These are phyloP conservation scores for Leucophora obtusa DNA, from an alignment of 2,888 invertebrate genomes.

Conservation along the genomic window DNA sequence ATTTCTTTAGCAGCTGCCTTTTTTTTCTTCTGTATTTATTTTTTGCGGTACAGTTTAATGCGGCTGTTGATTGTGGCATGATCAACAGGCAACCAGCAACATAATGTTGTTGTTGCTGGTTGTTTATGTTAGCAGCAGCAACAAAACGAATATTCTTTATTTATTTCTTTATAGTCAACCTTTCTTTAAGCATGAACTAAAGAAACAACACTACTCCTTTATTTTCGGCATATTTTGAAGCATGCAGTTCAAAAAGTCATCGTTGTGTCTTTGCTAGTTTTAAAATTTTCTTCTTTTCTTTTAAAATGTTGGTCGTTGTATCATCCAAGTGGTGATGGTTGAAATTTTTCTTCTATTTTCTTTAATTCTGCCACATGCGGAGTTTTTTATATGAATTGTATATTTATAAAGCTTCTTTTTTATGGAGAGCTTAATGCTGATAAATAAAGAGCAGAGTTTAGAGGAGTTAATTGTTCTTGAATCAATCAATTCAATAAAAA, in stretches of 20 bases:
- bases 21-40: slow-evolving; percentile 11
- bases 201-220: slow-evolving; percentile 35
- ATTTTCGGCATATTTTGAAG: slow-evolving; percentile 55
- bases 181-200: slow-evolving; percentile 16
- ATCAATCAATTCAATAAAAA: too few species aligned
- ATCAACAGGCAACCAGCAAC: slow-evolving; percentile 44
- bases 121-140: slow-evolving; percentile 52
- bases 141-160: slow-evolving; percentile 50
- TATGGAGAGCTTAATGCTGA: slow-evolving; percentile 21
- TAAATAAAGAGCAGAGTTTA: slow-evolving; percentile 20
- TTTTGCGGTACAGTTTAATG: slow-evolving; percentile 59
- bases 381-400: slow-evolving; percentile 18
- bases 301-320: neutral
- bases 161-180: slow-evolving; percentile 5
- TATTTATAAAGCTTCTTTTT: slow-evolving; percentile 23
- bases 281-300: neutral
- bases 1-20: slow-evolving; percentile 57
- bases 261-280: slow-evolving; percentile 33
- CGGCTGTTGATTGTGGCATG: slow-evolving; percentile 32
- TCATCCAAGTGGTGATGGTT: neutral
- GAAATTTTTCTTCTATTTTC: slow-evolving; percentile 13
- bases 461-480: neutral
- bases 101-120: slow-evolving; percentile 40
- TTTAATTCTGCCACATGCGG: slow-evolving; percentile 22
- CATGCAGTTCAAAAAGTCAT: slow-evolving; percentile 59